phyloP scores from a whole-genome alignment of 2,113 vertebrate species.

The Vicugna pacos region DNA sequence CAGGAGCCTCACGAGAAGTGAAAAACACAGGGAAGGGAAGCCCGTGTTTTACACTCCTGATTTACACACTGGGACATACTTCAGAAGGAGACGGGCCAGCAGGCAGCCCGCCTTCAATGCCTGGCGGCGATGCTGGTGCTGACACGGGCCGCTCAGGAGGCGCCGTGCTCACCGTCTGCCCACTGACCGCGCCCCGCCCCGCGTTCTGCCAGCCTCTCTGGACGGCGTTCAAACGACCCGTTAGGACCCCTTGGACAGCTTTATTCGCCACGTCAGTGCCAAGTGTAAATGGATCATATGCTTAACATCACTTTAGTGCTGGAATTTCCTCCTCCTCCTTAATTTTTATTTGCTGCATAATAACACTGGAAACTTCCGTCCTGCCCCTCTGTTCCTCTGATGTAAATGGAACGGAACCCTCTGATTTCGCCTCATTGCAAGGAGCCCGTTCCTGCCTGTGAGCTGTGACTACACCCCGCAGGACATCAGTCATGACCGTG shows the following conservation, averaged over 20 bases:
- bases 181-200: neutral
- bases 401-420: neutral
- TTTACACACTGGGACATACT: neutral
- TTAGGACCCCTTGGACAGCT: neutral
- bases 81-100: neutral
- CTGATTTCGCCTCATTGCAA: neutral
- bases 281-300: constrained; percentile 59
- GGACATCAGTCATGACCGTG: neutral
- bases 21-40: neutral
- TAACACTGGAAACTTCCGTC: neutral
- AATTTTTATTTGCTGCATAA: constrained; percentile 57
- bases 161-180: neutral
- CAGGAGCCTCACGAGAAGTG: neutral
- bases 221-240: constrained; percentile 48
- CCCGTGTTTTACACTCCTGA: neutral
- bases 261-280: neutral
- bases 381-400: neutral
- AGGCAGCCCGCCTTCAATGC: neutral
- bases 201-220: neutral
- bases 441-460: neutral
- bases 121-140: neutral
- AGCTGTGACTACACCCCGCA: neutral
- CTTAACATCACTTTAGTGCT: constrained; percentile 54
- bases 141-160: neutral
- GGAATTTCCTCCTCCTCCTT: neutral